phyloP scores from a whole-genome alignment of 2,888 invertebrate genomes.

The Temnothorax unifasciatus region DNA sequence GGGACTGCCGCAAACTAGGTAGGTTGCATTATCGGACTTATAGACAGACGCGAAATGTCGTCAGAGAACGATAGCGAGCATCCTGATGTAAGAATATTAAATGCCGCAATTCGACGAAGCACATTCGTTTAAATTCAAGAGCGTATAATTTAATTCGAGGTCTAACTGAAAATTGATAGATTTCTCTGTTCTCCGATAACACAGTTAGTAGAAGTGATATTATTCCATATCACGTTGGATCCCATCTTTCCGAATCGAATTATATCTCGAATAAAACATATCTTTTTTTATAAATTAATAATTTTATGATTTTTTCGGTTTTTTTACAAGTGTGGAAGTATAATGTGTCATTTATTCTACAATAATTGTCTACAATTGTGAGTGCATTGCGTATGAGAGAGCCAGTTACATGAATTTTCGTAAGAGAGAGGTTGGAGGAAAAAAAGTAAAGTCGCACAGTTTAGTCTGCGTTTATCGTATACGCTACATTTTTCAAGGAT shows the following conservation, averaged over 20 bases:
- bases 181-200: not conserved
- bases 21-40: conserved; percentile 70
- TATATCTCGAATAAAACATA: not conserved
- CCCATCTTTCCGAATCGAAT: not conserved
- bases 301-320: not conserved
- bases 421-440: not conserved
- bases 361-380: not conserved
- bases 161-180: not conserved
- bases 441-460: not conserved
- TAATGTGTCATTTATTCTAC: not conserved
- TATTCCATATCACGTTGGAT: not conserved
- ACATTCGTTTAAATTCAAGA: not conserved
- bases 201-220: not conserved
- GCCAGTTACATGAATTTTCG: conserved; percentile 7
- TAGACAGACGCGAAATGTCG: conserved; percentile 65
- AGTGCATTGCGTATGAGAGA: not conserved
- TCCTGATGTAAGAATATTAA: conserved; percentile 43
- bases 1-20: conserved; percentile 64
- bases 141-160: not conserved
- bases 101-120: conserved; percentile 10
- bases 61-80: conserved; percentile 44
- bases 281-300: conserved; percentile 27
- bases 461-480: not conserved
- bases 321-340: not conserved
- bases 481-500: conserved; percentile 24